Percentiles rank a stretch among this genome's conserved stretches.
Conservation (phyloP, 2,888 invertebrate species). For the Stomorhina lunata region DNA sequence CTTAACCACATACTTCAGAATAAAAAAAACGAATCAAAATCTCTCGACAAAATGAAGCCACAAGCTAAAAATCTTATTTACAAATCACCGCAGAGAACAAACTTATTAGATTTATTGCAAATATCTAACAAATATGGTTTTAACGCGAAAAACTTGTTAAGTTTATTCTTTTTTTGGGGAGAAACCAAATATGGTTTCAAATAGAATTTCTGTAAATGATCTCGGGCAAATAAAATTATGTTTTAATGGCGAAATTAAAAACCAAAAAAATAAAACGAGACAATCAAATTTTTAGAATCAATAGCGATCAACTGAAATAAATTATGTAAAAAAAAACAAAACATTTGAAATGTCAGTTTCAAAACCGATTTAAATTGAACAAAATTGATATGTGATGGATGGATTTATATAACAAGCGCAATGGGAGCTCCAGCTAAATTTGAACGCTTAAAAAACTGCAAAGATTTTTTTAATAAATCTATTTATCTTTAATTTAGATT, state of each 20-base stretch:
- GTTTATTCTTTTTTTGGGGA: conserved; percentile 20
- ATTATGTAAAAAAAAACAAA: conserved; percentile 13
- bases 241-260: conserved; percentile 33
- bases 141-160: conserved; percentile 1
- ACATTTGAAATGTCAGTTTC: conserved; percentile 49
- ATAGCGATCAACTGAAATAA: neutral
- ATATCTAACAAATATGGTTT: conserved; percentile 42
- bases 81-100: conserved; percentile 17
- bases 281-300: conserved; percentile 20
- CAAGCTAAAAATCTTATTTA: conserved; percentile 35
- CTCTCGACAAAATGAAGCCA: conserved; percentile 36
- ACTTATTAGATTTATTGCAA: conserved; percentile 44
- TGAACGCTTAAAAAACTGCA: neutral
- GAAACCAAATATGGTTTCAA: conserved; percentile 66
- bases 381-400: conserved; percentile 29
- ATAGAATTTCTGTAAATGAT: conserved; percentile 60
- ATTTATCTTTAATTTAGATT: neutral
- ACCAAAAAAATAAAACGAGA: conserved; percentile 22
- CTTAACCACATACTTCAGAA: neutral
- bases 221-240: conserved; percentile 46
- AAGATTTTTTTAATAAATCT: conserved; percentile 4
- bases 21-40: no score
- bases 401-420: conserved; percentile 24
- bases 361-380: conserved; percentile 7
- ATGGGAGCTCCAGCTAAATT: neutral